These are phyloP conservation scores for Chalcis sispes DNA, from an alignment of 2,888 invertebrate species.

Conservation along the genomic window DNA sequence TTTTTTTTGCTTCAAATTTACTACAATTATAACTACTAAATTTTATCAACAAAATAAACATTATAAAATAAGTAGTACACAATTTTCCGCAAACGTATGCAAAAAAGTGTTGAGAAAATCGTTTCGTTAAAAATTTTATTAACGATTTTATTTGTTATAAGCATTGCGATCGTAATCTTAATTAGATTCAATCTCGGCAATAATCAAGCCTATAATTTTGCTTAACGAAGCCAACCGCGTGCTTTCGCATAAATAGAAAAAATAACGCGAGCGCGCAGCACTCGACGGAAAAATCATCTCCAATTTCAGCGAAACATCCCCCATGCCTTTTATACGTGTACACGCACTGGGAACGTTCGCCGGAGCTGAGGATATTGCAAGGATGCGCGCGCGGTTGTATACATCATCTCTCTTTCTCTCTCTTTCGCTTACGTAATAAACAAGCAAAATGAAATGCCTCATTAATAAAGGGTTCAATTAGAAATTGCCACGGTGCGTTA, in stretches of 20 bases:
- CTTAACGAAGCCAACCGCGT: conserved; percentile 10
- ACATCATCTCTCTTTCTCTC: not conserved
- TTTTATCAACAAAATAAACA: too few species aligned
- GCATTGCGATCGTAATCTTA: conserved; percentile 54
- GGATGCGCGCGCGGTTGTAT: not conserved
- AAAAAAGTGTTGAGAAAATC: too few species aligned
- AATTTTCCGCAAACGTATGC: too few species aligned
- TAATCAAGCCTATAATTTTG: conserved; percentile 18
- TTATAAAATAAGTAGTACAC: too few species aligned
- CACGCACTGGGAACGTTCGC: not conserved
- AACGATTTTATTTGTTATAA: conserved; percentile 32
- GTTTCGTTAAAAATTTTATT: too few species aligned
- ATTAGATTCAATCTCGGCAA: conserved; percentile 54
- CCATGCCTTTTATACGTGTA: not conserved
- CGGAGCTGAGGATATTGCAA: too few species aligned
- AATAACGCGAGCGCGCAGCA: not conserved
- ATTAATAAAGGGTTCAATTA: conserved; percentile 51
- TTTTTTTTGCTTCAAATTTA: too few species aligned
- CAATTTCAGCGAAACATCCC: conserved; percentile 25
- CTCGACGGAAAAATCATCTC: conserved; percentile 35
- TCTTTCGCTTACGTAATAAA: conserved; percentile 11
- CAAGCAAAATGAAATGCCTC: conserved; percentile 40
- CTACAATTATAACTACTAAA: too few species aligned
- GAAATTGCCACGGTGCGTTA: conserved; percentile 36
- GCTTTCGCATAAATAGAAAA: not conserved